These are phyloP conservation scores for Sebastes reedi DNA, from an alignment of 2,797 vertebrate species.

Conservation along the genomic window DNA sequence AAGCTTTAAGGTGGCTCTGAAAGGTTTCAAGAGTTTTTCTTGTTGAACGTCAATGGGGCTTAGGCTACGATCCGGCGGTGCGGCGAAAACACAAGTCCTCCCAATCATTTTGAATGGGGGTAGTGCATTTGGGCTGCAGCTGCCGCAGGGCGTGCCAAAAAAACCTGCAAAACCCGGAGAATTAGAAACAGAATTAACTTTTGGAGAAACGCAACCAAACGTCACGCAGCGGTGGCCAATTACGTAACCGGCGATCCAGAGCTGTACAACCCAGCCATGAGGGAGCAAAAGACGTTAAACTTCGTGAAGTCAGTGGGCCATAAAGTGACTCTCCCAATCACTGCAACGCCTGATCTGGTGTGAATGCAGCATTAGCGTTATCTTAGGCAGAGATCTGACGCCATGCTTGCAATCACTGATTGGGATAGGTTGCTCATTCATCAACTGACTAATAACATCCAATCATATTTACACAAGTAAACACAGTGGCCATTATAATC, in stretches of 20 bases:
- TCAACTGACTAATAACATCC: neutral
- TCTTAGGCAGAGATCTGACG: neutral
- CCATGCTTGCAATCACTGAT: neutral
- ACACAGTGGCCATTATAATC: neutral
- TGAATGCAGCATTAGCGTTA: neutral
- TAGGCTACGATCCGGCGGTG: too few species aligned
- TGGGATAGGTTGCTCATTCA: neutral
- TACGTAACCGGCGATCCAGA: too few species aligned
- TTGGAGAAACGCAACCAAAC: too few species aligned
- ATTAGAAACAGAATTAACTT: accelerated
- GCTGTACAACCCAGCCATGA: too few species aligned
- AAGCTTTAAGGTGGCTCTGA: neutral
- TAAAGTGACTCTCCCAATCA: too few species aligned
- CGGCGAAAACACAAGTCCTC: too few species aligned
- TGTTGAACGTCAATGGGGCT: neutral
- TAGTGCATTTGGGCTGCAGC: too few species aligned
- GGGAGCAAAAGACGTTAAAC: too few species aligned
- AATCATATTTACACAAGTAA: neutral
- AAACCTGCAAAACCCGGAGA: accelerated
- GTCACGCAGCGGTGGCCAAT: too few species aligned
- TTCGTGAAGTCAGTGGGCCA: too few species aligned
- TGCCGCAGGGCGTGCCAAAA: accelerated
- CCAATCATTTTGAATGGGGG: too few species aligned
- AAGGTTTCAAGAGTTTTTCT: neutral
- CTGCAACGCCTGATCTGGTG: too few species aligned